Evolutionary conservation across 1,140 invertebrate genomes (phyloP), one percentile per base, ranked within the genome.

Genomic region (Nasonia longicornis): DNA sequence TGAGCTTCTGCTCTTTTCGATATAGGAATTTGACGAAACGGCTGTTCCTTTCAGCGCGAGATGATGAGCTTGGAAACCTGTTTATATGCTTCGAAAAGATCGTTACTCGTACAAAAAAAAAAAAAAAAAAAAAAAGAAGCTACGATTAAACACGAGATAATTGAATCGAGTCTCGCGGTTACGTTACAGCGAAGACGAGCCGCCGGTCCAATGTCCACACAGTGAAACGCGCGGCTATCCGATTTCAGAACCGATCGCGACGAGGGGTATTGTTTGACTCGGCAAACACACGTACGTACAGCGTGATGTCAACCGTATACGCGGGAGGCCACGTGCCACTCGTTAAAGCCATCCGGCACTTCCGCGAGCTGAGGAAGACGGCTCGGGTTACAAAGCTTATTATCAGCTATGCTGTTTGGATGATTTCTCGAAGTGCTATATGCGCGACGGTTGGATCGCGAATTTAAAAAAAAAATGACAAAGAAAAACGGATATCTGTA

Each of bases 181-280:
- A 63, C 42, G 6, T 38, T 14, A n/a, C 12, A 42, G 7, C 16
- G 52, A 58, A 58, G 52, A 58, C 52, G 52, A 58, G 14, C 52
- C 20, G 52, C 16, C 6, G 3, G 16, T 48, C 45, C 52, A 20
- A 16, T n/a, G 16, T n/a, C 20, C n/a, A n/a, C 52, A 52, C 4
- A 26, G 26, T 16, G 20, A 48, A 58, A n/a, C 3, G 31, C 31
- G 31, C 31, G 10, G 22, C 20, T 29, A 67, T 67, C 66, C 10
- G 66, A 67, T 67, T 67, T 67, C 26, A 11, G 10, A 29, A 16
- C 22, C 29, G 26, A 31, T 67, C 66, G 66, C 66, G 52, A n/a
- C 66, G 52, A n/a, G 52, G 8, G 52, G 26, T 67, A 67, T 67
- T 67, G 66, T 67, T 67, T 67, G 26, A 67, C n/a, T 63, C 4